phyloP scores from a whole-genome alignment of 1,140 invertebrate genomes.

The Neelides sp. region DNA sequence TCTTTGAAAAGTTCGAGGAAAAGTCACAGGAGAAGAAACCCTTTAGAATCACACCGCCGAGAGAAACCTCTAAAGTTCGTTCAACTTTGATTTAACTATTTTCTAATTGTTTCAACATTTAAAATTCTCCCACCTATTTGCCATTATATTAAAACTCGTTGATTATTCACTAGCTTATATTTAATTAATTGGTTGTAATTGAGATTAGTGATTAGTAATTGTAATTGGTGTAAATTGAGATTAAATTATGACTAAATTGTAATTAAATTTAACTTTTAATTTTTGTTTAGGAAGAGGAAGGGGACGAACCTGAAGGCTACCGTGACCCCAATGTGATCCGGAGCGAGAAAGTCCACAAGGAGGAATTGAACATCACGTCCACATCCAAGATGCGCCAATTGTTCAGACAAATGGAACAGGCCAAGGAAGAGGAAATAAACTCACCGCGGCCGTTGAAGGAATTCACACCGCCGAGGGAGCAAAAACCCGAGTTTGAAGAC shows the following conservation, averaged over 20 bases:
- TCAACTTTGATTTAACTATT: too few species aligned
- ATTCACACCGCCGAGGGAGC: constrained; percentile 72
- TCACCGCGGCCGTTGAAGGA: constrained; percentile 69
- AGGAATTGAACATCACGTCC: constrained; percentile 40
- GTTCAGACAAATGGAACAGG: constrained; percentile 72
- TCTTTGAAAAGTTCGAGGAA: constrained; percentile 70
- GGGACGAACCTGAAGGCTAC: constrained; percentile 59
- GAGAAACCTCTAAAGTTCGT: too few species aligned
- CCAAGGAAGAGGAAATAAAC: constrained; percentile 7
- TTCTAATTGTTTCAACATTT: too few species aligned
- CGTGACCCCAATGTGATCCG: constrained; percentile 61
- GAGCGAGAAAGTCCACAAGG: constrained; percentile 45
- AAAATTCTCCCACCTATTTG: too few species aligned
- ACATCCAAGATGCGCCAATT: constrained; percentile 66
- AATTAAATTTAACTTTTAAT: background rate
- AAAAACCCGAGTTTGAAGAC: constrained; percentile 41
- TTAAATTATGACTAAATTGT: too few species aligned
- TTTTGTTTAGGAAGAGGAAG: constrained; percentile 41
- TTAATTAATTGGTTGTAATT: too few species aligned
- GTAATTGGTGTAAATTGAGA: too few species aligned
- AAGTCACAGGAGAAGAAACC: constrained; percentile 46
- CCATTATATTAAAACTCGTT: too few species aligned
- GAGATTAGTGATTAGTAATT: too few species aligned
- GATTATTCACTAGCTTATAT: too few species aligned
- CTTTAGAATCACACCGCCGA: constrained; percentile 73